phyloP scores from a whole-genome alignment of 2,888 invertebrate genomes.

The Lepidochitona cinerea region DNA sequence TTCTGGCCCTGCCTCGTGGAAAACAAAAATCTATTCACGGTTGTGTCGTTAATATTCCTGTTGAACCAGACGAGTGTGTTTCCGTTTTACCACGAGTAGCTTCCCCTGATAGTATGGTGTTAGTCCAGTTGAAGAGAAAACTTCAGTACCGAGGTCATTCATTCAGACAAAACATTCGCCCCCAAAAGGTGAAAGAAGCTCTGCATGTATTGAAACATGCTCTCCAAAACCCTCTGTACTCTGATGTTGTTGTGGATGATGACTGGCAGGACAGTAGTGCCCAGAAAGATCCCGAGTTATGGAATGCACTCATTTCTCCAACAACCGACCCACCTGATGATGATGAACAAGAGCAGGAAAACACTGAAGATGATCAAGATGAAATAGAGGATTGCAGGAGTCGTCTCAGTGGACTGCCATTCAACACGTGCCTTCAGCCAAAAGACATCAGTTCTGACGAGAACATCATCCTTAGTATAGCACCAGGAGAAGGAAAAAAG shows the following conservation, averaged over 20 bases:
- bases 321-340: neutral
- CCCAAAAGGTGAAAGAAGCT: neutral
- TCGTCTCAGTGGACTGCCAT: conserved; percentile 18
- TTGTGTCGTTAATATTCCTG: too few relatives aligned
- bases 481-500: conserved; percentile 24
- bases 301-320: neutral
- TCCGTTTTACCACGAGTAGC: too few relatives aligned
- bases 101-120: neutral
- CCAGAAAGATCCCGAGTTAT: neutral
- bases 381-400: neutral
- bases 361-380: neutral
- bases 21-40: too few relatives aligned
- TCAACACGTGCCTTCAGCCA: conserved; percentile 25
- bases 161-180: neutral
- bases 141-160: neutral
- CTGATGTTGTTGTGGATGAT: neutral
- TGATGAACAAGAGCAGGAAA: neutral
- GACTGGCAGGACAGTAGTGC: neutral
- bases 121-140: neutral
- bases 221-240: neutral
- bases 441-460: conserved; percentile 21
- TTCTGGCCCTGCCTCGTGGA: too few relatives aligned
- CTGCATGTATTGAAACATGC: neutral
- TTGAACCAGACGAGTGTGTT: too few relatives aligned
- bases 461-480: conserved; percentile 17